phyloP scores from a whole-genome alignment of 2,888 invertebrate species.

The Dexiosoma caninum region DNA sequence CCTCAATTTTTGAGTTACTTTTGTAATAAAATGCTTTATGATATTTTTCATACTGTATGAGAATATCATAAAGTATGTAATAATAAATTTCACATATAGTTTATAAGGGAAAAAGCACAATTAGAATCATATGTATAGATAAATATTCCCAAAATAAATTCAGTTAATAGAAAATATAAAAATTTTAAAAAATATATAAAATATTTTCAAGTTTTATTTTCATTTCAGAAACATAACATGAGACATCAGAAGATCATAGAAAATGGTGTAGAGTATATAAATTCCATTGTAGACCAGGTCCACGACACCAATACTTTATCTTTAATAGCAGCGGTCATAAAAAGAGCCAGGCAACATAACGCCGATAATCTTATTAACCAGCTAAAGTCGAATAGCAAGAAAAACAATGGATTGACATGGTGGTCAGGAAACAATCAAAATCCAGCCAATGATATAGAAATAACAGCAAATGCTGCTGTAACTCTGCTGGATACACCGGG shows the following conservation, averaged over 20 bases:
- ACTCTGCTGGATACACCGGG: slow-evolving; percentile 78
- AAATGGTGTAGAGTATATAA: slow-evolving; percentile 86
- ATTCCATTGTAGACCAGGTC: slow-evolving; percentile 82
- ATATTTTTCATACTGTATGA: no score
- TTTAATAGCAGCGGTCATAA: slow-evolving; percentile 84
- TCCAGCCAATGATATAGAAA: slow-evolving; percentile 84
- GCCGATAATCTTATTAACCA: slow-evolving; percentile 78
- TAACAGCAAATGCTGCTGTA: slow-evolving; percentile 90
- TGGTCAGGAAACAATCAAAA: slow-evolving; percentile 81
- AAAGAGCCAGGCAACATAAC: slow-evolving; percentile 81
- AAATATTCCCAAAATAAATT: no score
- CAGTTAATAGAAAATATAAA: no score
- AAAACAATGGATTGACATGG: slow-evolving; percentile 82
- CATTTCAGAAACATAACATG: slow-evolving; percentile 4
- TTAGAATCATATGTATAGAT: no score
- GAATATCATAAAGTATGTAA: no score
- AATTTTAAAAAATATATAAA: no score
- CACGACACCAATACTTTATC: slow-evolving; percentile 86
- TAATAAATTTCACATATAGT: no score
- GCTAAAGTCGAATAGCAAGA: slow-evolving; percentile 76
- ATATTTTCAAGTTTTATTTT: no score
- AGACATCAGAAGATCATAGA: slow-evolving; percentile 83
- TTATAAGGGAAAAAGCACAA: no score
- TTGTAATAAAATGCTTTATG: no score
- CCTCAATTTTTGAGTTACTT: no score